Base-by-base conservation (phyloP, 1,140 invertebrate genomes). In the Spodoptera frugiperda region DNA sequence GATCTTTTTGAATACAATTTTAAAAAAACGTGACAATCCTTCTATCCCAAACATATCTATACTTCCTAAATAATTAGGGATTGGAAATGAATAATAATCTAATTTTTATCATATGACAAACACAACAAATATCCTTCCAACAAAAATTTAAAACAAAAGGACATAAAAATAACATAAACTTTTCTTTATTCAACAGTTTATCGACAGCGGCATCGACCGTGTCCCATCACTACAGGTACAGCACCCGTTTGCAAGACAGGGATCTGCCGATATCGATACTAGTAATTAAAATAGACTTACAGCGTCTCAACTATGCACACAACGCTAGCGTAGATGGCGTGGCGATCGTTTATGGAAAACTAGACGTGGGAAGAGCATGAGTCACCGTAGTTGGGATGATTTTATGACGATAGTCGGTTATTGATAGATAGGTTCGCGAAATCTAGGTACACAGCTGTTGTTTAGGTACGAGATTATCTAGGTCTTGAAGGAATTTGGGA, bases 221-320 rank as follows among this genome's bases (percentile, higher is more conserved):
- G 15, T 61, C 77, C 53, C 89, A 82, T 78, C 89, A 68, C 87
- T 90, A 79, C n/a, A 21, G 54, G 87, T 88, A 88, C 82, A 87
- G 86, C 87, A 85, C 87, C 87, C 86, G 87, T 92, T 91, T 88
- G 88, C 86, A 93, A 93, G 91, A 92, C 91, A 88, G 91, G 92
- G 92, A 93, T 93, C 92, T 90, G 89, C 89, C 90, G 91, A 94
- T 94, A 93, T 91, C 89, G 89, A 88, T 85, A 83, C 78, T 84
- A 84, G 90, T 93, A 93, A 93, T 93, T 93, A 93, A 93, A 93
- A 93, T 92, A 91, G 92, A 93, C 89, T 90, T 92, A 92, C 92
- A 91, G 89, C 91, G 87, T 85, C 81, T 78, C 79, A 82, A 82
- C 81, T 81, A 77, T 80, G 82, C 84, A 33, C 17, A 12, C 53